A percentile compares a stretch with the other conserved stretches of the same genome.
Evolutionary conservation across 2,888 invertebrate species (phyloP).

Genomic region (Sceliomorpha sp.): DNA sequence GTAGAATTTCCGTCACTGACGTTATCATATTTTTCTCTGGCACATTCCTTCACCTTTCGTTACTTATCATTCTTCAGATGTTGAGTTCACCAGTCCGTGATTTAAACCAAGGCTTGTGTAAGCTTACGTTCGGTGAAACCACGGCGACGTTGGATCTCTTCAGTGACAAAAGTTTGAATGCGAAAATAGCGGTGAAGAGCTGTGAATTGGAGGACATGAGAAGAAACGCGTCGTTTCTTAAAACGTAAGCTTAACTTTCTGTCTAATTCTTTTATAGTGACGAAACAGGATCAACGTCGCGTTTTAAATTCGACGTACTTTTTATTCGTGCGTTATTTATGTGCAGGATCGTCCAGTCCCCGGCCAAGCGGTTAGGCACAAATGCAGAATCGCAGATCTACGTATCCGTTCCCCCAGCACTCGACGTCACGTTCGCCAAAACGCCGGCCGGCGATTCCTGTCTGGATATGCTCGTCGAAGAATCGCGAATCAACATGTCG

Average conservation of each 20-base stretch:
- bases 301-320: not conserved
- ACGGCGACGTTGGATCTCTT: conserved; percentile 84
- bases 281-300: too few relatives aligned
- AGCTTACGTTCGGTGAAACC: conserved; percentile 86
- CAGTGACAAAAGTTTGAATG: conserved; percentile 86
- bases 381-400: conserved; percentile 82
- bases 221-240: conserved; percentile 84
- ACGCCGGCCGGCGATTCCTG: conserved; percentile 84
- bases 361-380: conserved; percentile 83
- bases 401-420: conserved; percentile 86
- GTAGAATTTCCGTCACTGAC: too few relatives aligned
- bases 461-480: conserved; percentile 87
- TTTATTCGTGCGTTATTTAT: conserved; percentile 14
- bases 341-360: conserved; percentile 85
- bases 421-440: conserved; percentile 86
- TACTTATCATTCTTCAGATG: conserved; percentile 68
- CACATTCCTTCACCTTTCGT: too few relatives aligned
- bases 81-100: conserved; percentile 88
- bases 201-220: conserved; percentile 87
- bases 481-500: conserved; percentile 87
- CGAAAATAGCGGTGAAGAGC: conserved; percentile 86
- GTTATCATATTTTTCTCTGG: too few relatives aligned
- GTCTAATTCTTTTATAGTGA: not conserved
- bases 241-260: conserved; percentile 80
- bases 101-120: conserved; percentile 86